Evolutionary conservation across 2,888 invertebrate species (phyloP).

Genomic region (Rotaria socialis): DNA sequence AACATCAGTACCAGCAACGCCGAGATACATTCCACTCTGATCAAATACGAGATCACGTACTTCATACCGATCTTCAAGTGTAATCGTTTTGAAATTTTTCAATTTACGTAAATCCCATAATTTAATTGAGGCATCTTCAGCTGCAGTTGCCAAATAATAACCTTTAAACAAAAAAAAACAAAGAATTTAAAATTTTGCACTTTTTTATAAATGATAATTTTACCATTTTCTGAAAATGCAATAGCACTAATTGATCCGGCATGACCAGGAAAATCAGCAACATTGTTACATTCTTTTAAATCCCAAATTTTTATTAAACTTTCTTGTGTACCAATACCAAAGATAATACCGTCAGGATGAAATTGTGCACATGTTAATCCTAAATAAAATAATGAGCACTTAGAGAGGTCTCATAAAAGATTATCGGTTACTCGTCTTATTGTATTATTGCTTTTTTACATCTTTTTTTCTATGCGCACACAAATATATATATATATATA

Average conservation of each 20-base stretch:
- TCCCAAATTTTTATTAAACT: constrained; percentile 99
- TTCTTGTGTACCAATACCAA: constrained; percentile 89
- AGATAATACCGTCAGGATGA: constrained; percentile 97
- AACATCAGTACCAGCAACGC: constrained; percentile 90
- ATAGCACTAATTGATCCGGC: constrained; percentile 90
- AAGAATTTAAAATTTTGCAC: not conserved
- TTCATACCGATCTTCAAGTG: constrained; percentile 83
- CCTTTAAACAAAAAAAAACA: not conserved
- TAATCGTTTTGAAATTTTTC: constrained; percentile 94
- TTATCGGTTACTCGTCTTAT: too few relatives aligned
- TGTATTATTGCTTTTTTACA: too few relatives aligned
- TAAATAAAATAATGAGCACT: constrained; percentile 46
- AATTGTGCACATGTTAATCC: constrained; percentile 90
- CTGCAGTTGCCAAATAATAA: constrained; percentile 94
- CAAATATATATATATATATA: too few relatives aligned
- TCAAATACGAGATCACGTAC: constrained; percentile 86
- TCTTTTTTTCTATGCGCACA: too few relatives aligned
- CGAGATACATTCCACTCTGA: constrained; percentile 93
- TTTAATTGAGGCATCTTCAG: constrained; percentile 92
- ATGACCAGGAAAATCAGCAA: constrained; percentile 94
- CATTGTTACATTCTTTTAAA: constrained; percentile 91
- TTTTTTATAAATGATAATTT: not conserved
- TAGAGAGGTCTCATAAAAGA: not conserved
- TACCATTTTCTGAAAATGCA: constrained; percentile 95
- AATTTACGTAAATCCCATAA: constrained; percentile 97